Base-by-base conservation (phyloP, 2,797 vertebrate genomes). In the Acanthopagrus latus region DNA sequence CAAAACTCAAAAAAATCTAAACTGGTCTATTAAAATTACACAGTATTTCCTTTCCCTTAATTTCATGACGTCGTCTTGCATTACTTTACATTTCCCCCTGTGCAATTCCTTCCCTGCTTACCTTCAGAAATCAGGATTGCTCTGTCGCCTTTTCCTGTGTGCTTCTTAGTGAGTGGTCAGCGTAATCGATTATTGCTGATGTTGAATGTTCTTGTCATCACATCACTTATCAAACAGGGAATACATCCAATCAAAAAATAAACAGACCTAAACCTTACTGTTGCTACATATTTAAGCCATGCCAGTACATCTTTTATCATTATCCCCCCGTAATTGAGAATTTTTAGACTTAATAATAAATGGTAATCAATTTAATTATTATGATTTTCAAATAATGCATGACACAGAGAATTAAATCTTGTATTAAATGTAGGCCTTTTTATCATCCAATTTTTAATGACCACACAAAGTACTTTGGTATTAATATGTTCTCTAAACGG, bases 161-260 rank as follows among this genome's bases (percentile, higher is more conserved):
- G 44, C 38, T 44, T 52, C 47, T 67, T 16, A 4, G 33, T 51
- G 46, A 58, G 23, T 54, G 47, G 48, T 44, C 48, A 60, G 23
- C 9, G 1, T 62, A 54, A 63, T 69, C 50, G 66, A 29, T 52
- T 44, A 44, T 52, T 2, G 4, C 57, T 23, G 48, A 60, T 52
- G 64, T 52, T 54, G 23, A 62, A 62, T 1, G 17, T 41, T 47
- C 17, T 57, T 76, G 52, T 57, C 48, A 67, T 59, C 46, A 47
- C 60, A 47, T 64, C 27, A 57, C 20, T 50, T 41, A 51, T 56
- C 41, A 73, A 60, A 64, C 16, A n/a, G 12, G 29, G 44, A 58
- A 63, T 12, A 66, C 5, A 25, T 25, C 11, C 3, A 41, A 20
- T 3, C 16, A 17, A 29, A 29, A 13, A 59, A 59, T 58, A 7